Evolutionary conservation across 2,888 invertebrate genomes (phyloP).

Genomic region (Drosophila merina): DNA sequence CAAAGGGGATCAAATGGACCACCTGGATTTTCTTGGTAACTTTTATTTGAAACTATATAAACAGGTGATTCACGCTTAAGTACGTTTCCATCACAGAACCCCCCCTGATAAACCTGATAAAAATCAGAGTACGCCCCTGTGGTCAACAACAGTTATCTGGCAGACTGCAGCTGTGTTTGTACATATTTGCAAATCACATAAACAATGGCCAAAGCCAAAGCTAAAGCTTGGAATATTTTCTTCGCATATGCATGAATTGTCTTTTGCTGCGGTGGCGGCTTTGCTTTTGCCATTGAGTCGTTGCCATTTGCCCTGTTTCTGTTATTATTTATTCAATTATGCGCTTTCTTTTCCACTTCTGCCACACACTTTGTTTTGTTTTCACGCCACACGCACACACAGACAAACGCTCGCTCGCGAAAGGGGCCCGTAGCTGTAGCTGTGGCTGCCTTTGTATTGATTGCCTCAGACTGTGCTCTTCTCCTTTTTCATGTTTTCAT

Average conservation of each 20-base stretch:
- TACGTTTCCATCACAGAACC: background rate
- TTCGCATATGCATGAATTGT: constrained; percentile 33
- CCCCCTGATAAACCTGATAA: background rate
- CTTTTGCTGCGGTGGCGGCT: constrained; percentile 41
- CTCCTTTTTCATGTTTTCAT: background rate
- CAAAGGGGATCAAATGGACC: background rate
- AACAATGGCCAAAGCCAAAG: constrained; percentile 49
- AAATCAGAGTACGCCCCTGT: background rate
- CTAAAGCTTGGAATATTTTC: constrained; percentile 38
- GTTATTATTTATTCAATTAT: constrained; percentile 76
- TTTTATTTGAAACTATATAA: background rate
- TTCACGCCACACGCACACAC: constrained; percentile 51
- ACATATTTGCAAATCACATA: constrained; percentile 61
- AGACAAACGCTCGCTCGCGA: constrained; percentile 8
- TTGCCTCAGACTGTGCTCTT: constrained; percentile 59
- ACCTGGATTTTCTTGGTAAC: background rate
- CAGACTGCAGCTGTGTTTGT: constrained; percentile 2
- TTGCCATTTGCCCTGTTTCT: constrained; percentile 58
- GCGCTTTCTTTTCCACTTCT: constrained; percentile 72
- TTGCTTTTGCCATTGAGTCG: constrained; percentile 63
- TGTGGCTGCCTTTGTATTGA: constrained; percentile 55
- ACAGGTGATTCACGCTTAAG: too few species aligned
- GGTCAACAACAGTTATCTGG: constrained; percentile 48
- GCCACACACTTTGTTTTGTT: constrained; percentile 68
- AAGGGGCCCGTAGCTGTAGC: constrained; percentile 38